phyloP scores from a whole-genome alignment of 1,140 invertebrate genomes.

The Zaprionus camerounensis region DNA sequence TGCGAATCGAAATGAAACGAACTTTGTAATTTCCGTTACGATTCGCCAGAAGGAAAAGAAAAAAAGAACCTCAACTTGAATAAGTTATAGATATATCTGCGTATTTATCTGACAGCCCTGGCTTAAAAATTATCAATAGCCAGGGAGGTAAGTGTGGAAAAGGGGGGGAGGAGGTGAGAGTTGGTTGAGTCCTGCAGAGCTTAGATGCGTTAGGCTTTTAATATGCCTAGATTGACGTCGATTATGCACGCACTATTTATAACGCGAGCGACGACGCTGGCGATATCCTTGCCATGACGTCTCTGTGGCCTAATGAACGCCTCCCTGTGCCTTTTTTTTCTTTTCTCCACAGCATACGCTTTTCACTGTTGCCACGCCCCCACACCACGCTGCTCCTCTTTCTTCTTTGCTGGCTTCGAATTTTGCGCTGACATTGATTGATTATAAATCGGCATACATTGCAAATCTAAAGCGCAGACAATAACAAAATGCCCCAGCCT shows the following conservation, averaged over 20 bases:
- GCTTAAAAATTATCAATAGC: slow-evolving; percentile 34
- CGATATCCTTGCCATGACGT: slow-evolving; percentile 67
- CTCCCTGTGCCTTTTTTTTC: slow-evolving; percentile 37
- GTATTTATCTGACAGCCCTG: background rate
- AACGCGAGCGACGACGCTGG: slow-evolving; percentile 46
- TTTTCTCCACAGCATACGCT: slow-evolving; percentile 65
- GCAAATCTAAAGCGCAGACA: slow-evolving; percentile 79
- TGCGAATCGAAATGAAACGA: background rate
- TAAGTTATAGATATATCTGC: background rate
- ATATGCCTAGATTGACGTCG: slow-evolving; percentile 79
- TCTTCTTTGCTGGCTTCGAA: slow-evolving; percentile 56
- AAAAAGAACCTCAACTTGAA: background rate
- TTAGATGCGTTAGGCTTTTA: slow-evolving; percentile 73
- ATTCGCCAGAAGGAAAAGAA: background rate
- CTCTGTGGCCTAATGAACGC: slow-evolving; percentile 78
- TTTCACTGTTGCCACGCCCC: slow-evolving; percentile 45
- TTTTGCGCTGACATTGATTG: slow-evolving; percentile 82
- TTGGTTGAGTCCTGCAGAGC: slow-evolving; percentile 11
- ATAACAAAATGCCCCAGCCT: slow-evolving; percentile 61
- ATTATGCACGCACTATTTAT: slow-evolving; percentile 83
- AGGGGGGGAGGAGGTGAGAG: background rate
- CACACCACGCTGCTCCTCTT: no score
- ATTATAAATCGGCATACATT: slow-evolving; percentile 83
- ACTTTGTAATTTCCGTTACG: slow-evolving; percentile 9
- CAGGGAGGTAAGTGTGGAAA: background rate